A percentile compares a stretch with the other conserved stretches of the same genome.
Conservation (phyloP, 2,113 vertebrate species). For the Laticauda laticaudata region DNA sequence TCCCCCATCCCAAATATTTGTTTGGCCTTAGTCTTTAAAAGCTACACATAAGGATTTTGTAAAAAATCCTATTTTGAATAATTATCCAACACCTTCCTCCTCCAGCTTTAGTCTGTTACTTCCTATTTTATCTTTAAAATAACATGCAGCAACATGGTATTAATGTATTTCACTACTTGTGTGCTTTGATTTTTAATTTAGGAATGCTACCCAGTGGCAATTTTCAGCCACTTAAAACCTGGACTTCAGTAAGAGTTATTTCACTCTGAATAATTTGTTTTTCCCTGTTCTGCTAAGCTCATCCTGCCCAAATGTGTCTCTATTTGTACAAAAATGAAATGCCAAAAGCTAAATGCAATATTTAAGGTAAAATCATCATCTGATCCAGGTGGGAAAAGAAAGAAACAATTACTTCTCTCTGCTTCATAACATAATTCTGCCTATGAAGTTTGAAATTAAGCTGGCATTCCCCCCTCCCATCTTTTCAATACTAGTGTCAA, state of each 20-base stretch:
- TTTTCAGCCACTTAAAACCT: background rate
- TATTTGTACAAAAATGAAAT: slow-evolving; percentile 7
- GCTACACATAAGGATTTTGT: background rate
- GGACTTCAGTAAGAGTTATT: background rate
- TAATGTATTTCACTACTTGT: background rate
- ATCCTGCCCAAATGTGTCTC: background rate
- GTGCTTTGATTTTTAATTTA: background rate
- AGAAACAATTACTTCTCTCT: background rate
- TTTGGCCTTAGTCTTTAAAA: background rate
- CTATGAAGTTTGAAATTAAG: background rate
- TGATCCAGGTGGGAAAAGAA: background rate
- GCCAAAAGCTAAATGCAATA: background rate
- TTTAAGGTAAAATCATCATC: slow-evolving; percentile 3
- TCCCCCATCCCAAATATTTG: background rate
- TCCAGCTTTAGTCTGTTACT: background rate
- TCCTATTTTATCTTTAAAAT: background rate
- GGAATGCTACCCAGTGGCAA: background rate
- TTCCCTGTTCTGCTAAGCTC: background rate
- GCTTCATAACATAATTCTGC: background rate
- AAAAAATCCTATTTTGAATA: background rate
- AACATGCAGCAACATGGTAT: background rate
- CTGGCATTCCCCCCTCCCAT: background rate
- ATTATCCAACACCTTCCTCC: background rate
- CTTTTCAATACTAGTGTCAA: background rate
- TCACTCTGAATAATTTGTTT: background rate